phyloP scores from a whole-genome alignment of 2,797 vertebrate genomes.

The Orientallactaga sibirica region DNA sequence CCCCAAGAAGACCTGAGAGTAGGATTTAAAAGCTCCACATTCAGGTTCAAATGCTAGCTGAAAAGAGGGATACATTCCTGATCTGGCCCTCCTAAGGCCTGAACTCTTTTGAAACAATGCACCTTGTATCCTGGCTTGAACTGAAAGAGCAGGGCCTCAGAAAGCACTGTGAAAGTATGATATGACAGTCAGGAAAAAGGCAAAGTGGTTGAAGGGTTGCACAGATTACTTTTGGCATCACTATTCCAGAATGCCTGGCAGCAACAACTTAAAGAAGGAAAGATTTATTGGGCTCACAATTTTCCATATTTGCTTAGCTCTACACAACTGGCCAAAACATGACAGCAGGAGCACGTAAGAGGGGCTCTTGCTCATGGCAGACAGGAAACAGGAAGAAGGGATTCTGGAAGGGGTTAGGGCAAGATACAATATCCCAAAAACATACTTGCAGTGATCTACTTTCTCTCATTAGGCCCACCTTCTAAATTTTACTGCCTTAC shows the following conservation, averaged over 20 bases:
- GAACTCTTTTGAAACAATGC: not conserved
- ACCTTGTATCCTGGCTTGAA: not conserved
- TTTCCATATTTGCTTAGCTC: not conserved
- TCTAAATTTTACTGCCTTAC: not conserved
- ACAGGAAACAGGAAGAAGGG: not conserved
- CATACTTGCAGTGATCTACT: not conserved
- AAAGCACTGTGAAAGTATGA: fast-evolving
- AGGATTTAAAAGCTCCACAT: too few relatives aligned
- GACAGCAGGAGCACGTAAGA: not conserved
- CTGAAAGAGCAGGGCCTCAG: not conserved
- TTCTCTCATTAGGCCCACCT: not conserved
- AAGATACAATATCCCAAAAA: not conserved
- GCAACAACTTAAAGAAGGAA: not conserved
- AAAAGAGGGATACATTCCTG: not conserved
- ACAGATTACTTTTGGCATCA: too few relatives aligned
- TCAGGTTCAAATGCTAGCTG: not conserved
- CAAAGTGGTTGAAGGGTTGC: not conserved
- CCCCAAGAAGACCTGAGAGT: not conserved
- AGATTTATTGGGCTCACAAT: not conserved
- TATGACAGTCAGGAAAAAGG: not conserved
- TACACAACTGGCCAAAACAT: not conserved
- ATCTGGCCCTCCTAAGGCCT: not conserved
- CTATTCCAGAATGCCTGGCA: not conserved
- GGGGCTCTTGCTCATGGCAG: too few relatives aligned
- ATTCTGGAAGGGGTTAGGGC: not conserved